Evolutionary conservation across 1,140 invertebrate species (phyloP).

Genomic region (Halictus rubicundus): DNA sequence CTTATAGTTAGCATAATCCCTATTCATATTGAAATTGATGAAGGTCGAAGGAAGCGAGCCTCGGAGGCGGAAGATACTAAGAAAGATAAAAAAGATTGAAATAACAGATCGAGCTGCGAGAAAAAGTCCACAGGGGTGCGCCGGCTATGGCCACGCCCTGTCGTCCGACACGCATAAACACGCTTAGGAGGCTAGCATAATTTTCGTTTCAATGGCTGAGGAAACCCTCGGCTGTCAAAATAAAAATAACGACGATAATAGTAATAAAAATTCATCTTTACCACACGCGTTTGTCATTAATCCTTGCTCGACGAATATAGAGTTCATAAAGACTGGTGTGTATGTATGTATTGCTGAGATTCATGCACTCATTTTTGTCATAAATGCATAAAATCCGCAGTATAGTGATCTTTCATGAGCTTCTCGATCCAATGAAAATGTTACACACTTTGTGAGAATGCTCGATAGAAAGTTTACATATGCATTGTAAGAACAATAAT

Average conservation of each 20-base stretch:
- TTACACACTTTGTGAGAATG: too few species aligned
- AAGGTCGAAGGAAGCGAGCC: neutral
- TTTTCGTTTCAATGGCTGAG: constrained; percentile 28
- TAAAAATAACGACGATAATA: neutral
- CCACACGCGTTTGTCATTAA: too few species aligned
- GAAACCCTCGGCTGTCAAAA: neutral
- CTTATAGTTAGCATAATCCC: neutral
- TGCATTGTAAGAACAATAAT: too few species aligned
- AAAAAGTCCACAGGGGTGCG: constrained; percentile 52
- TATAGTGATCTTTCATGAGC: too few species aligned
- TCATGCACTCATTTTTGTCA: too few species aligned
- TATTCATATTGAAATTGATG: neutral
- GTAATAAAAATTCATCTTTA: too few species aligned
- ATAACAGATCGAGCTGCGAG: constrained; percentile 5
- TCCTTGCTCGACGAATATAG: too few species aligned
- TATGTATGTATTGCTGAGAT: too few species aligned
- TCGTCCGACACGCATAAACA: constrained; percentile 42
- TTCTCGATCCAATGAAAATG: too few species aligned
- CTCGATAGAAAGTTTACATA: too few species aligned
- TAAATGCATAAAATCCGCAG: too few species aligned
- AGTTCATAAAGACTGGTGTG: too few species aligned
- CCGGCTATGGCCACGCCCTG: constrained; percentile 50
- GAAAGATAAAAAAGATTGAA: constrained; percentile 2
- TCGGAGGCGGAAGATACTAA: neutral
- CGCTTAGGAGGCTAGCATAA: constrained; percentile 32